Base-by-base conservation (phyloP, 2,888 invertebrate genomes). In the Brachynemurus nebulosus region DNA sequence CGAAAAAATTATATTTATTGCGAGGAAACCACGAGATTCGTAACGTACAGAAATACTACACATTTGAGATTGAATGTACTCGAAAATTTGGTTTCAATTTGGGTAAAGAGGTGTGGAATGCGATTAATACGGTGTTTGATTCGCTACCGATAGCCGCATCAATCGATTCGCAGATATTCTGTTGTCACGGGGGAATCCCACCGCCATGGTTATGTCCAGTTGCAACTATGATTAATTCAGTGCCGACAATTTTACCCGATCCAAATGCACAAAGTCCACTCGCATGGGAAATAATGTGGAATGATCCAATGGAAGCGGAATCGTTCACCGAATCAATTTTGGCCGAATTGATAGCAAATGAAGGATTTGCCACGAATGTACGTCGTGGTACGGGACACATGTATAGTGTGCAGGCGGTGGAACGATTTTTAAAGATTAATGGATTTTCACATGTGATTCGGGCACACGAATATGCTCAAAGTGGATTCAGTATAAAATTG, bases 221-320 rank as follows among this genome's bases (percentile, higher is more conserved):
- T 19, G 67, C 77, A 30, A 61, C 70, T 2, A 72, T 74, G 11
- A 78, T 83, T 23, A 76, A 79, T 56, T 70, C 71, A 46, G 74
- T 84, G 46, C 80, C 80, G 0, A 67, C 68, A 34, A 79, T 80
- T 0, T 63, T 85, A 33, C 59, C 65, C 18, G 70, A 75, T 45
- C 83, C 82, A 0, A 78, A 80, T 37, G 67, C 67, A 33, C 76
- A 81, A 58, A 78, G 78, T 59, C 69, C 73, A n/a, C 62, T 83
- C 43, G 82, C 83, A 2, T 85, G 84, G 84, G 82, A 85, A 55
- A 63, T 85, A 17, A 68, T 85, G 63, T 85, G 85, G 85, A 84
- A 81, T 59, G 85, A 85, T 57, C 83, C 83, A 1, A 59, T 76
- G 41, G 71, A 68, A 71, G 72, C 53, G 54, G 58, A 25, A 16